Base-by-base conservation (phyloP, 1,140 invertebrate genomes). In the Sitobion miscanthi region DNA sequence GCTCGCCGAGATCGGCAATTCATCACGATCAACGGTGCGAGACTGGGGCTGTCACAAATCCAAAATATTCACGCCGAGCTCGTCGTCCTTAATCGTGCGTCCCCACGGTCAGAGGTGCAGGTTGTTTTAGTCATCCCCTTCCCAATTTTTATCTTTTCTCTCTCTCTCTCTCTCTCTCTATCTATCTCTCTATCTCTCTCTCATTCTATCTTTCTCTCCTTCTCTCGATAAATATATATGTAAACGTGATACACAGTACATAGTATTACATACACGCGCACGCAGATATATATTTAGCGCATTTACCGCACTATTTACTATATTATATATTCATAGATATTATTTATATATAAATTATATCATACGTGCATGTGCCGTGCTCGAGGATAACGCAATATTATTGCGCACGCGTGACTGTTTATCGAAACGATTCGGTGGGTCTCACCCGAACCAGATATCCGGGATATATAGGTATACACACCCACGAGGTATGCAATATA, bases 361-460 rank as follows among this genome's bases (percentile, higher is more conserved):
- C 30, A 42, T 25, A 42, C 83, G 42, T 25, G 83, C 23, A 23
- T 85, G 42, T 85, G 35, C 21, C 38, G 42, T 45, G 83, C 83
- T 25, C 42, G 38, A 25, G 83, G 83, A 85, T 85, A 85, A 85
- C 42, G 42, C 42, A 14, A 45, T 30, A 77, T 69, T 91, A 91
- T 91, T 45, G 57, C 57, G 89, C 30, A 91, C 20, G 42, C 90
- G 90, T 91, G 90, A 91, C 90, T 62, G 23, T 62, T 90, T 77
- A 42, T 91, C 54, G 90, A 69, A 91, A 91, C 42, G 90, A 91
- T 35, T 62, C 14, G 90, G n/a, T 62, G 23, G n/a, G 54, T 42
- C 45, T 85, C 23, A 11, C 45, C 85, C 85, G 85, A 42, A 87
- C 85, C 85, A 30, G n/a, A 85, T 45, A 85, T 45, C 83, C 35